phyloP scores from a whole-genome alignment of 2,797 vertebrate genomes.

The Meda fulgida region DNA sequence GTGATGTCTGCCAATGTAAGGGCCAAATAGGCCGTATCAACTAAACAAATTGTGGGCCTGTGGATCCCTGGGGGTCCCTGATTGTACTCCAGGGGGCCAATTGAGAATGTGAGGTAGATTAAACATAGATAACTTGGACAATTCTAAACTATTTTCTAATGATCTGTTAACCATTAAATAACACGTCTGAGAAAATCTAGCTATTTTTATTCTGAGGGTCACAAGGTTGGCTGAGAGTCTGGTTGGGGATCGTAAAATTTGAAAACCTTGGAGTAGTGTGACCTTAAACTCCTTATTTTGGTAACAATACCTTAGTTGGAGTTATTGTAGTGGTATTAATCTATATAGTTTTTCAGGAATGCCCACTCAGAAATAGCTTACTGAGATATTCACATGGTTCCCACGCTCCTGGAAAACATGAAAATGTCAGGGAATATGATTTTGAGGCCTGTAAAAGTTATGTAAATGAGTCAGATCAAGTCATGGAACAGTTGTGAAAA shows the following conservation, averaged over 20 bases:
- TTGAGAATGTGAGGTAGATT: background rate
- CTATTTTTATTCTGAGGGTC: background rate
- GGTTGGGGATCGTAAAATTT: background rate
- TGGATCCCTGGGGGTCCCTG: background rate
- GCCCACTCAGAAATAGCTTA: background rate
- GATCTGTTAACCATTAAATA: background rate
- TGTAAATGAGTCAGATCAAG: background rate
- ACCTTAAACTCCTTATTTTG: background rate
- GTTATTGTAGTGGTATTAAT: background rate
- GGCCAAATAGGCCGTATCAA: background rate
- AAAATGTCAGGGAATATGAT: background rate
- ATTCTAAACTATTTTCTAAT: background rate
- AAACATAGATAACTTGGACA: background rate
- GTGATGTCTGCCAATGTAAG: background rate
- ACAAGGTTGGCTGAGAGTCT: background rate
- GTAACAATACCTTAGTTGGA: slow-evolving; percentile 8
- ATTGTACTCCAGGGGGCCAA: background rate
- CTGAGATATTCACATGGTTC: background rate
- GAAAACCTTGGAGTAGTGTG: background rate
- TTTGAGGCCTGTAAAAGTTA: background rate
- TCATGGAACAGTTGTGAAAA: background rate
- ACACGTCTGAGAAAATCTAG: background rate
- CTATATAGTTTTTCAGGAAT: background rate
- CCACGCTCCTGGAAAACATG: background rate
- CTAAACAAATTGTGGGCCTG: background rate